Evolutionary conservation across 1,140 invertebrate genomes (phyloP), one percentile per base, ranked within the genome.

Genomic region (Drosophila littoralis): DNA sequence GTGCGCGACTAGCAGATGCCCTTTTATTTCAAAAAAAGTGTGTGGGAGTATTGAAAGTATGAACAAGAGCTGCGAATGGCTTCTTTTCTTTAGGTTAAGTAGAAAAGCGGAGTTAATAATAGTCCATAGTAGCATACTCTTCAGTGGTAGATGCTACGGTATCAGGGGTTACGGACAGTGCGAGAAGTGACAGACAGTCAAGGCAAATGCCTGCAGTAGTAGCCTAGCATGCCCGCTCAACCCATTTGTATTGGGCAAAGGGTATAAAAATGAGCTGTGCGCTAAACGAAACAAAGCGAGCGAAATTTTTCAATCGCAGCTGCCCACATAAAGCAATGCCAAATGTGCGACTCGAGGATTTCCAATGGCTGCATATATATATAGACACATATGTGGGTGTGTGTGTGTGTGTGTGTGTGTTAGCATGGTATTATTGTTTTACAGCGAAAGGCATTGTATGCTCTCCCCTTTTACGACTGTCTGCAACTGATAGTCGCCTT

Each of bases 401-500:
- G n/a, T 51, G 32, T 52, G 50, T 15, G 28, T 66, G 7, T 65
- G 13, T 46, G 13, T 64, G 13, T 58, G n/a, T 71, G 42, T 32
- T 28, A 28, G 22, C 4, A 28, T 50, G 54, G 60, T 58, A 59
- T 77, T 77, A 52, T 77, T 68, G 75, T 68, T 66, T 78, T 77
- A 65, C 58, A 61, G 64, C 64, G 73, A 17, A 68, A 64, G 68
- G 61, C 61, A 76, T 73, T 76, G 74, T 76, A 61, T 55, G 46
- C 36, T 73, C 57, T 59, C 45, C 50, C 59, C 74, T 74, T 86
- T 88, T 89, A 88, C 82, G 79, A 89, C 84, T 88, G 84, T 69
- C 83, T 88, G 79, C 77, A 83, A 75, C 76, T 79, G 83, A 86
- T 86, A 86, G 83, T 82, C 79, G 72, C 64, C 83, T 82, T 67